These are phyloP conservation scores for Aepyceros melampus DNA, from an alignment of 2,113 vertebrate species.

Conservation along the genomic window DNA sequence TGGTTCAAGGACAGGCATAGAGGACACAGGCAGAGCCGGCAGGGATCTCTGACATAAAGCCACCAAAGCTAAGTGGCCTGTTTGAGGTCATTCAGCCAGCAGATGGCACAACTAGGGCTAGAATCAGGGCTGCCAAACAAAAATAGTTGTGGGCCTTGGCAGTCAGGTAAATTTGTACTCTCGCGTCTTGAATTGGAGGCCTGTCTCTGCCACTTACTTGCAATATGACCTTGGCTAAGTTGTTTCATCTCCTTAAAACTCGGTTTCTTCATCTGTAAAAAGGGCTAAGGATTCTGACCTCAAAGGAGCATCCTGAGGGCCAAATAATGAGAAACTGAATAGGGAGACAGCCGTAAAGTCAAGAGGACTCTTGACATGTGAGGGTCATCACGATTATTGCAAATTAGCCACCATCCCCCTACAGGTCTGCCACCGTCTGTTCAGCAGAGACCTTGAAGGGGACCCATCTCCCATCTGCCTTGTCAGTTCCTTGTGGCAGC, in stretches of 20 bases:
- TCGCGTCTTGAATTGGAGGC: not conserved
- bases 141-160: not conserved
- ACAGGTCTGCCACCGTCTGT: slow-evolving; percentile 68
- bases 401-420: slow-evolving; percentile 8
- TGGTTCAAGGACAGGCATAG: slow-evolving; percentile 24
- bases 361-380: not conserved
- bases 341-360: not conserved
- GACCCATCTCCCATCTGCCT: not conserved
- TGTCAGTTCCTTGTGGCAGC: not conserved
- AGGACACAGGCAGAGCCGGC: not conserved
- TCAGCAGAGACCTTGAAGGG: slow-evolving; percentile 59
- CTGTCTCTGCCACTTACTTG: not conserved
- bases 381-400: not conserved
- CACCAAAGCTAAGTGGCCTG: not conserved
- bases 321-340: not conserved
- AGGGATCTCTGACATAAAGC: not conserved
- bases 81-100: not conserved
- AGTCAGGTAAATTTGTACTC: not conserved
- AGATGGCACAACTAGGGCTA: not conserved
- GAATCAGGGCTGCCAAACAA: not conserved
- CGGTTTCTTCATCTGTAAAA: not conserved
- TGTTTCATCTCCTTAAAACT: not conserved
- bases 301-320: not conserved
- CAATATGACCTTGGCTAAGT: not conserved
- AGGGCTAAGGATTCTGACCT: not conserved